Evolutionary conservation across 2,113 vertebrate species (phyloP).

Genomic region (Lamprologus callipterus): DNA sequence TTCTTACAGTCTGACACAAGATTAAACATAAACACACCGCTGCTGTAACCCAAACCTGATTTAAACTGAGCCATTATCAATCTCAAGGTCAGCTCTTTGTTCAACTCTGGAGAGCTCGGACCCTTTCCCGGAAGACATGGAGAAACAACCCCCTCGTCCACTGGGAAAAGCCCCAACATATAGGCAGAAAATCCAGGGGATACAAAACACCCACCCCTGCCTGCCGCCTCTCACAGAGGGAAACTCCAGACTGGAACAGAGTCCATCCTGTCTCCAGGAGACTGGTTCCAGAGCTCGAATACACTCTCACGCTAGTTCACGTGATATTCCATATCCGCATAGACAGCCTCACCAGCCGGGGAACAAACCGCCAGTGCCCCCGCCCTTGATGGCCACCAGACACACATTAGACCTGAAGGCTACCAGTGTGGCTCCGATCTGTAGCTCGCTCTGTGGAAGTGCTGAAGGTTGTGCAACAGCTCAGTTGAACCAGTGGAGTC

Average conservation of each 20-base stretch:
- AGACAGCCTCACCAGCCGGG: neutral
- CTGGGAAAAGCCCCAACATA: neutral
- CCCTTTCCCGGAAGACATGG: rapidly evolving
- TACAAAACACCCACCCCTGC: neutral
- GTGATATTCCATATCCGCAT: rapidly evolving
- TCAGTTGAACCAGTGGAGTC: neutral
- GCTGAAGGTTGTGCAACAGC: neutral
- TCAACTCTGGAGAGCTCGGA: neutral
- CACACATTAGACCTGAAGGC: neutral
- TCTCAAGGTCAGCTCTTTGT: neutral
- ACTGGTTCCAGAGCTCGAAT: neutral
- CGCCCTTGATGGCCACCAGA: neutral
- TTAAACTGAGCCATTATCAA: neutral
- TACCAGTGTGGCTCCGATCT: neutral
- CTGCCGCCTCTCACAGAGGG: rapidly evolving
- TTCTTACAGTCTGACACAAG: neutral
- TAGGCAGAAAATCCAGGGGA: neutral
- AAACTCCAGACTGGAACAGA: neutral
- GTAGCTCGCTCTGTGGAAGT: neutral
- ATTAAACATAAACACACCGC: neutral
- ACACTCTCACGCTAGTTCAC: rapidly evolving
- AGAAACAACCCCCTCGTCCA: neutral
- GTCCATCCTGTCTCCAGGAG: neutral
- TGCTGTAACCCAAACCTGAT: neutral
- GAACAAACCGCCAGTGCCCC: rapidly evolving